Percentiles rank a stretch among this genome's conserved stretches.
Evolutionary conservation across 2,888 invertebrate species (phyloP).

Genomic region (Serrognathus titanus): DNA sequence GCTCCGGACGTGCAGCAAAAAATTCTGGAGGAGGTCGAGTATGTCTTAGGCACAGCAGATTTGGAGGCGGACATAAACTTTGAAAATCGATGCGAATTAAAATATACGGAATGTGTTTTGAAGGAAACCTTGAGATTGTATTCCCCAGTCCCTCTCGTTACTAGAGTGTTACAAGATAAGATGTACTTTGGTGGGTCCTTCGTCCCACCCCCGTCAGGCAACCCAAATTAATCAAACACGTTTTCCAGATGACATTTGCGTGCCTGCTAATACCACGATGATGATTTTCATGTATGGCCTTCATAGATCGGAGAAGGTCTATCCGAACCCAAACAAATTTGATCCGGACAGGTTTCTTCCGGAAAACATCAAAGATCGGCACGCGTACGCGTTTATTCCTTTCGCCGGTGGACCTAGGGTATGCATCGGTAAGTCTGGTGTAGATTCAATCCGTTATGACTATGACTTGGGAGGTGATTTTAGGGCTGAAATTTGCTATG

Average conservation of each 20-base stretch:
- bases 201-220: too few species aligned
- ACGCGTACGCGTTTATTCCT: not conserved
- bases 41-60: conserved; percentile 1
- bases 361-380: conserved; percentile 2
- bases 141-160: conserved; percentile 18
- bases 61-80: conserved; percentile 2
- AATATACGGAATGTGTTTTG: conserved; percentile 24
- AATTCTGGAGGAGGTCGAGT: conserved; percentile 22
- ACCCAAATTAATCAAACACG: too few species aligned
- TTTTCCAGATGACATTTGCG: too few species aligned
- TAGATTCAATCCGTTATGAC: too few species aligned
- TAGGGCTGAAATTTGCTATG: not conserved
- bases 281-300: not conserved
- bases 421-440: conserved; percentile 10
- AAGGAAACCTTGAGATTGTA: conserved; percentile 24
- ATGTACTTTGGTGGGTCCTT: too few species aligned
- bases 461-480: not conserved
- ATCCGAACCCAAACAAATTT: conserved; percentile 1
- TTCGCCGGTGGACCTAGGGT: conserved; percentile 12
- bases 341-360: conserved; percentile 13
- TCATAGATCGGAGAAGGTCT: conserved; percentile 4
- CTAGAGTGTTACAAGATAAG: conserved; percentile 2
- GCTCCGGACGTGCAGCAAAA: conserved; percentile 26
- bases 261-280: not conserved
- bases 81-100: conserved; percentile 17